Base-by-base conservation (phyloP, 2,797 vertebrate species). In the Glyptemys insculpta region DNA sequence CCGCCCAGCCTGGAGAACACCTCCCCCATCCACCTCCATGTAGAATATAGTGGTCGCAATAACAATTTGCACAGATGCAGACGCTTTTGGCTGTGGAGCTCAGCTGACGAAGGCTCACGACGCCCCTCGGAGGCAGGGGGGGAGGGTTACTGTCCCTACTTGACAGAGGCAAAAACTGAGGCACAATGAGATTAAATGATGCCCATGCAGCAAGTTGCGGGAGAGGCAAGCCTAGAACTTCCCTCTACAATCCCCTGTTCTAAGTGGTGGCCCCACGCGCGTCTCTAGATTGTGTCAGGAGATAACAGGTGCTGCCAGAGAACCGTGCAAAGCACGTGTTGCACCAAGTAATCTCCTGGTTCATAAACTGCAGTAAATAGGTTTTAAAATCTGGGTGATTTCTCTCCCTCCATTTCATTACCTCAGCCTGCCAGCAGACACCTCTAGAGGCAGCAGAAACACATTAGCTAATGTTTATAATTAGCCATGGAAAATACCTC, bases 101-200 rank as follows among this genome's bases (percentile, higher is more conserved):
- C 57, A 15, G 57, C 57, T 59, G 57, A 59, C 12, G 6, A 31
- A 59, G 57, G 12, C 57, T 59, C 57, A 31, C 6, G 57, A 6
- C 4, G 12, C 57, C 29, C 57, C 57, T 29, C 27, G 57, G 57
- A 37, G n/a, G 8, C n/a, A 5, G 14, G 4, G 14, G 8, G 65
- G 2, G 18, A 2, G 9, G 1, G 15, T 21, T 19, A 14, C 65
- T 68, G 5, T n/a, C 65, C 16, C 34, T n/a, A 7, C n/a, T n/a
- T 19, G 7, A n/a, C 65, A 18, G 29, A 37, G 34, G 31, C 59
- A 34, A n/a, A n/a, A 34, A 16, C 12, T 7, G 34, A 65, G 62
- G 62, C 18, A 19, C 16, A 9, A 19, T 10, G 16, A 37, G 65
- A 68, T 68, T 18, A n/a, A 68, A 11, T 68, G 65, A 68, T 0